These are phyloP conservation scores for Toxotes lorentzi DNA, from an alignment of 2,797 vertebrate species.

Conservation along the genomic window DNA sequence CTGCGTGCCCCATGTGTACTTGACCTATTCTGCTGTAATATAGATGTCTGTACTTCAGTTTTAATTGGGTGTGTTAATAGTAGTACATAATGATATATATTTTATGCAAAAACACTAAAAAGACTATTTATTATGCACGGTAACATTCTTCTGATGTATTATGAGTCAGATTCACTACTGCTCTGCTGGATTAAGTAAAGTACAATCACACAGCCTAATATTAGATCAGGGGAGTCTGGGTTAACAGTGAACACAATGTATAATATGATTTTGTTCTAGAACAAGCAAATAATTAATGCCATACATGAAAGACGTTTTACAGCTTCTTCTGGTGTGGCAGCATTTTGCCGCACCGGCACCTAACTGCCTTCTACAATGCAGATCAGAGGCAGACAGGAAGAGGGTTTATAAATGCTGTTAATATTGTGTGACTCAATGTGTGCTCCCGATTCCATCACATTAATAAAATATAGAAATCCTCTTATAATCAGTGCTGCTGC, in stretches of 20 bases:
- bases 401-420: slow-evolving; percentile 34
- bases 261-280: slow-evolving; percentile 20
- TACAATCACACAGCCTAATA: slow-evolving; percentile 13
- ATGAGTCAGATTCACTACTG: slow-evolving; percentile 10
- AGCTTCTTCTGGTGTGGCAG: background rate
- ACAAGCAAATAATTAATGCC: slow-evolving; percentile 43
- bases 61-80: background rate
- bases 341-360: background rate
- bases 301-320: slow-evolving; percentile 37
- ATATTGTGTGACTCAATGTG: slow-evolving; percentile 48
- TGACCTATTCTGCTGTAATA: background rate
- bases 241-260: slow-evolving; percentile 5
- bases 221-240: background rate
- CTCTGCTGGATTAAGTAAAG: slow-evolving; percentile 13
- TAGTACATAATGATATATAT: background rate
- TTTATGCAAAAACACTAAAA: background rate
- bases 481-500: slow-evolving; percentile 62
- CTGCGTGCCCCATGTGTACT: slow-evolving; percentile 7
- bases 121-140: background rate
- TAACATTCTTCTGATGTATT: background rate
- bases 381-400: slow-evolving; percentile 36
- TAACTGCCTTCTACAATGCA: slow-evolving; percentile 23
- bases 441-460: slow-evolving; percentile 71
- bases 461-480: slow-evolving; percentile 76
- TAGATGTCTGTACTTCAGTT: background rate